A percentile compares a stretch with the other conserved stretches of the same genome.
Conservation (phyloP, 2,888 invertebrate species). For the Eupithecia exiguata region DNA sequence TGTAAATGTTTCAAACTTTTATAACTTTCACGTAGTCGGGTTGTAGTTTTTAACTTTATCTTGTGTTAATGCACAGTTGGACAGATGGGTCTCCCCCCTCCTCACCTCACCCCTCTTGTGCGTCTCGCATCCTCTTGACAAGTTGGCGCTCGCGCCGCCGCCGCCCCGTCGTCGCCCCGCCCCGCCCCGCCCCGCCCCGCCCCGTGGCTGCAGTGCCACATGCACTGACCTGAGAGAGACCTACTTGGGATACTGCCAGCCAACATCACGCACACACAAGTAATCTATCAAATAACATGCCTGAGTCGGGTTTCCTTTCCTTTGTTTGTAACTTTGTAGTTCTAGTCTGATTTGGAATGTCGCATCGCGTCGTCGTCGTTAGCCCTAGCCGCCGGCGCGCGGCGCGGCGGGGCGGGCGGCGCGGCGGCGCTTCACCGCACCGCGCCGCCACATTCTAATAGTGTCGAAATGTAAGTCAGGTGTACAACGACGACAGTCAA, state of each 20-base stretch:
- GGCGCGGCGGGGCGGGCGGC: too few species aligned
- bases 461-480: neutral
- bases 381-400: too few species aligned
- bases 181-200: too few species aligned
- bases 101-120: too few species aligned
- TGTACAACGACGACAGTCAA: neutral
- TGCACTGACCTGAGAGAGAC: neutral
- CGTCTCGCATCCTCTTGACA: neutral
- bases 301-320: neutral
- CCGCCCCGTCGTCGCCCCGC: too few species aligned
- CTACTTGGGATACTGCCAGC: neutral
- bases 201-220: too few species aligned
- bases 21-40: too few species aligned
- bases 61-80: neutral
- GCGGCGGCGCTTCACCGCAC: neutral
- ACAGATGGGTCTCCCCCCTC: neutral
- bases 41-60: too few species aligned
- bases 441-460: neutral
- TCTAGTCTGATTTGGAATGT: too few species aligned
- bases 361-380: too few species aligned
- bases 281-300: neutral
- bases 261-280: neutral
- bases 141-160: neutral
- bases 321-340: too few species aligned
- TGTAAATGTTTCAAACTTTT: too few species aligned